Evolutionary conservation across 2,888 invertebrate species (phyloP), one percentile per base, ranked within the genome.

Genomic region (Tetragonula carbonaria): DNA sequence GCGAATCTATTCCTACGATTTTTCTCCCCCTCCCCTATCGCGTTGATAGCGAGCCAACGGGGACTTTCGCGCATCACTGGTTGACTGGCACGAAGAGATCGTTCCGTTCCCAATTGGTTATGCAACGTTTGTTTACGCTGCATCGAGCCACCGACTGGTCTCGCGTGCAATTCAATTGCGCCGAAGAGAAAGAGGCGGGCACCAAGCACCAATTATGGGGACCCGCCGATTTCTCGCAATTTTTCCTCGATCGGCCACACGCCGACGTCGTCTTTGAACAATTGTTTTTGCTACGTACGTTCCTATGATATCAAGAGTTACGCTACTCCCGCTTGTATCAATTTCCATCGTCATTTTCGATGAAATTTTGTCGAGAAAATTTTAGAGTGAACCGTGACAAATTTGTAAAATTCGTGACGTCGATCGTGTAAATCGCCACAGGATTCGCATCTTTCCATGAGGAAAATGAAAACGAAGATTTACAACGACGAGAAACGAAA

Each of bases 111-210:
- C 83, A 59, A 57, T 71, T 78, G 83, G 86, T 90, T 90, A 90
- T 86, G 87, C 86, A 90, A 90, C 86, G 77, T 90, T 88, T 90
- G 87, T 90, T 89, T 90, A 87, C 87, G 80, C 67, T 80, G 74
- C 80, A 33, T 33, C 71, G 63, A 80, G 84, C 82, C 86, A 84
- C 81, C 84, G 76, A 84, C 81, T 87, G 76, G 65, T 71, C 74
- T 62, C 62, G 75, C 73, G 75, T 75, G 79, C 75, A 67, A 83
- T 78, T 75, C 73, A 73, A 78, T 76, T 73, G 78, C 62, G 23
- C 18, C 57, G 23, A 50, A 16, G 3, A 23, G 18, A 28, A 59
- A 72, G 18, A 45, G 13, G 6, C 33, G n/a, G n/a, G n/a, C 5
- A 28, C 62, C 21, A 28, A 51, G 23, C 23, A 28, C 3, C 21